Percentiles rank a stretch among this genome's conserved stretches.
These are phyloP conservation scores for Diachrysia chrysitis DNA, from an alignment of 2,888 invertebrate species.

Conservation along the genomic window DNA sequence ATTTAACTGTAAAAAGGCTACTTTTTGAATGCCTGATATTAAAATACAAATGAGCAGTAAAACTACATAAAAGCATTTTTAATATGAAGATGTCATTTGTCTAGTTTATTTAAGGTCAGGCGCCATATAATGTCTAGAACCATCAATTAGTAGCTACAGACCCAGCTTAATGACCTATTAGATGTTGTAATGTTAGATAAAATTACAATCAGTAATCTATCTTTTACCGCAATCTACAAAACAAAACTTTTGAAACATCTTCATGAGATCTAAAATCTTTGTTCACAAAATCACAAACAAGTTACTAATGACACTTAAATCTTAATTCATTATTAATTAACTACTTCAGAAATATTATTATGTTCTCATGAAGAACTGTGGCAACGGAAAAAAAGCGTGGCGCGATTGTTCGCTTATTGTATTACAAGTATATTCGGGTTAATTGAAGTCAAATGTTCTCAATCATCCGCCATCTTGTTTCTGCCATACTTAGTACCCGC, in stretches of 20 bases:
- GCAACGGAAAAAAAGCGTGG: constrained; percentile 5
- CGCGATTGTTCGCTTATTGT: constrained; percentile 27
- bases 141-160: too few species aligned
- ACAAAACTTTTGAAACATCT: constrained; percentile 24
- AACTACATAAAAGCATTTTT: too few species aligned
- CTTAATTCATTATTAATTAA: constrained; percentile 13
- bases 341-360: not conserved
- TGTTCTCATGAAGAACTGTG: constrained; percentile 14
- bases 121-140: not conserved
- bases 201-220: constrained; percentile 14
- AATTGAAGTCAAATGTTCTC: constrained; percentile 64
- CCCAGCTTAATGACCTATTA: not conserved
- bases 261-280: constrained; percentile 13
- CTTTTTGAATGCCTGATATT: too few species aligned
- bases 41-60: too few species aligned
- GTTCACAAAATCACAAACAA: not conserved
- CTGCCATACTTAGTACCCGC: constrained; percentile 3
- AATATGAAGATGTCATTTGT: too few species aligned
- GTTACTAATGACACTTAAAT: not conserved
- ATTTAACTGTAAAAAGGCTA: too few species aligned
- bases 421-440: constrained; percentile 52
- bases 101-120: not conserved
- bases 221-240: constrained; percentile 13
- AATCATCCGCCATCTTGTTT: constrained; percentile 39
- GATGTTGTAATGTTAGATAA: not conserved